A percentile compares a stretch with the other conserved stretches of the same genome.
Evolutionary conservation across 2,113 vertebrate species (phyloP).

Genomic region (Caracal caracal): DNA sequence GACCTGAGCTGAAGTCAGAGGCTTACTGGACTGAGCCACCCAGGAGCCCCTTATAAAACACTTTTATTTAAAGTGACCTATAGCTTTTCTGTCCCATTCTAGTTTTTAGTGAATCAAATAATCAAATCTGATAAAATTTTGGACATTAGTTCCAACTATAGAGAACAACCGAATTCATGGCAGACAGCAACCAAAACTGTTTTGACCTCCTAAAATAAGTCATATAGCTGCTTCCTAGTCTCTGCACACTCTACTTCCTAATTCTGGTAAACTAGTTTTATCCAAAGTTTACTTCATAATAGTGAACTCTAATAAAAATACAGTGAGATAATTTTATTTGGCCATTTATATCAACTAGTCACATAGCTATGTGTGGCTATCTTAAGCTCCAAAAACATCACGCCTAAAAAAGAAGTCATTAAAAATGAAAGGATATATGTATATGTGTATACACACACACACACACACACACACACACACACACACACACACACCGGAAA

Average conservation of each 20-base stretch:
- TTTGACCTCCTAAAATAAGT: not conserved
- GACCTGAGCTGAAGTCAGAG: too few species aligned
- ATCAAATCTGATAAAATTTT: not conserved
- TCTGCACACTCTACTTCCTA: not conserved
- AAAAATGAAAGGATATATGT: not conserved
- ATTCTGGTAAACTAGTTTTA: not conserved
- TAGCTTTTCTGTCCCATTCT: not conserved
- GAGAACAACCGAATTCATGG: not conserved
- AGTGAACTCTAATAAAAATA: slow-evolving; percentile 7
- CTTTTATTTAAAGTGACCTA: not conserved
- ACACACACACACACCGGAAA: too few species aligned
- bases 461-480: too few species aligned
- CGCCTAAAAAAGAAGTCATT: not conserved
- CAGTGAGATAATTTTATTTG: not conserved
- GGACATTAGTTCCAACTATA: not conserved
- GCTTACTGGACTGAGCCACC: too few species aligned
- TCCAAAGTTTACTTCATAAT: not conserved
- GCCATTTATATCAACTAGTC: not conserved
- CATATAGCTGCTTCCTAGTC: not conserved
- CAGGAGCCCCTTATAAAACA: too few species aligned
- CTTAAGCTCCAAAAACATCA: not conserved
- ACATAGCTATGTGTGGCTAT: not conserved
- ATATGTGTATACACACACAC: too few species aligned
- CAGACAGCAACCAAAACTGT: not conserved
- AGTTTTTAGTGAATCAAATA: slow-evolving; percentile 7